Percentiles rank a stretch among this genome's conserved stretches.
Conservation (phyloP, 2,888 invertebrate species). For the Thymelicus acteon region DNA sequence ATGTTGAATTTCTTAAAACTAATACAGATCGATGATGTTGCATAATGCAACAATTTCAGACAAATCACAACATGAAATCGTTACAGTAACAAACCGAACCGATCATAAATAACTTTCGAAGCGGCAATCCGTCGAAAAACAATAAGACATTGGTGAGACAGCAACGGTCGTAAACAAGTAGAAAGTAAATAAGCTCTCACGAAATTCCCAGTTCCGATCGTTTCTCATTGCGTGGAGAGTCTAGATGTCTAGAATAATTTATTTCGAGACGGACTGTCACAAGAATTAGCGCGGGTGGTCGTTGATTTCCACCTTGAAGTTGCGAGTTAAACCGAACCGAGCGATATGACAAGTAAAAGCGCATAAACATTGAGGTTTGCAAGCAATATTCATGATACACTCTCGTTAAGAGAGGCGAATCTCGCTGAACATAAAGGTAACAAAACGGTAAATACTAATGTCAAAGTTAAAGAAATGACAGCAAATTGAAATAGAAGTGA, state of each 20-base stretch:
- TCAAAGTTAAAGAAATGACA: neutral
- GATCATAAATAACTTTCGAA: constrained; percentile 9
- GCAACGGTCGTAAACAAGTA: constrained; percentile 34
- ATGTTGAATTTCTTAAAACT: neutral
- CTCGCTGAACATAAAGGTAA: constrained; percentile 10
- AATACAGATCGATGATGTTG: neutral
- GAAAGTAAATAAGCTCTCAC: constrained; percentile 38
- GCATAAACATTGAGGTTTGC: constrained; percentile 31
- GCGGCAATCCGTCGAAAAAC: constrained; percentile 17
- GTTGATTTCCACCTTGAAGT: constrained; percentile 31
- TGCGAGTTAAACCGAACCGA: constrained; percentile 20
- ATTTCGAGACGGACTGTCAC: constrained; percentile 35
- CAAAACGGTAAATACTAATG: neutral
- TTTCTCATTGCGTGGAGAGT: constrained; percentile 34
- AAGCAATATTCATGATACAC: constrained; percentile 16
- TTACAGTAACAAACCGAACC: constrained; percentile 1
- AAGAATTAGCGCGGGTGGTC: constrained; percentile 36
- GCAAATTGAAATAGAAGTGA: too few species aligned
- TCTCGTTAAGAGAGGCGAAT: constrained; percentile 19
- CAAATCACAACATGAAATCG: neutral
- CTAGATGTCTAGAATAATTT: constrained; percentile 31
- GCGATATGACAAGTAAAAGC: constrained; percentile 37
- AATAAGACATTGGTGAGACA: constrained; percentile 27
- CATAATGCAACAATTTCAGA: constrained; percentile 9
- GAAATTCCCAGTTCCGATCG: constrained; percentile 33